A percentile compares a stretch with the other conserved stretches of the same genome.
These are phyloP conservation scores for Apodemia hepburni DNA, from an alignment of 2,888 invertebrate genomes.

Conservation along the genomic window DNA sequence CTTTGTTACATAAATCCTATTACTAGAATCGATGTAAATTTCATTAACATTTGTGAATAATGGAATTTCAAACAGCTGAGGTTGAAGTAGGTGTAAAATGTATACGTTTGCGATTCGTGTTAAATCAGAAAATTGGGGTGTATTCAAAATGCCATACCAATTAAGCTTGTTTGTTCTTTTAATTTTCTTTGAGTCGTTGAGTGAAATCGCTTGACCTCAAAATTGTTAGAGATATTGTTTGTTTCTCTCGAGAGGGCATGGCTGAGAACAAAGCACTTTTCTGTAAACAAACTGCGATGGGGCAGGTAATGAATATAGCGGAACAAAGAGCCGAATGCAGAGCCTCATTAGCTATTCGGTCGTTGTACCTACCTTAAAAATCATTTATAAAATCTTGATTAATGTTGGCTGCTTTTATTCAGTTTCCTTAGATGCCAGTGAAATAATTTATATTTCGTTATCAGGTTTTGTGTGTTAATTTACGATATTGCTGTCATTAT, in stretches of 20 bases:
- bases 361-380: slow-evolving; percentile 63
- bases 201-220: slow-evolving; percentile 61
- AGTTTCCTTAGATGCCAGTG: slow-evolving; percentile 2
- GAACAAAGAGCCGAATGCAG: slow-evolving; percentile 63
- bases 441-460: not conserved
- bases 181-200: slow-evolving; percentile 49
- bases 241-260: slow-evolving; percentile 52
- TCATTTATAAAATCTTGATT: slow-evolving; percentile 68
- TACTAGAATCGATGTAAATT: slow-evolving; percentile 12
- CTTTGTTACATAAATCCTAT: slow-evolving; percentile 13
- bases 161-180: slow-evolving; percentile 43
- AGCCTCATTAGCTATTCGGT: slow-evolving; percentile 70
- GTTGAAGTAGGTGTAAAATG: slow-evolving; percentile 11
- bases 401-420: slow-evolving; percentile 36
- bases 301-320: slow-evolving; percentile 72
- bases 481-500: not conserved
- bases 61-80: slow-evolving; percentile 2
- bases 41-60: not conserved
- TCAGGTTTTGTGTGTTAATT: not conserved
- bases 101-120: slow-evolving; percentile 9
- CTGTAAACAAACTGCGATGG: slow-evolving; percentile 57
- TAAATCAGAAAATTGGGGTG: not conserved
- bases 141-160: slow-evolving; percentile 13
- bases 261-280: slow-evolving; percentile 57
- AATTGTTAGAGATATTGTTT: slow-evolving; percentile 66